Conservation (phyloP, 2,113 vertebrate genomes). For the Sturnus vulgaris region DNA sequence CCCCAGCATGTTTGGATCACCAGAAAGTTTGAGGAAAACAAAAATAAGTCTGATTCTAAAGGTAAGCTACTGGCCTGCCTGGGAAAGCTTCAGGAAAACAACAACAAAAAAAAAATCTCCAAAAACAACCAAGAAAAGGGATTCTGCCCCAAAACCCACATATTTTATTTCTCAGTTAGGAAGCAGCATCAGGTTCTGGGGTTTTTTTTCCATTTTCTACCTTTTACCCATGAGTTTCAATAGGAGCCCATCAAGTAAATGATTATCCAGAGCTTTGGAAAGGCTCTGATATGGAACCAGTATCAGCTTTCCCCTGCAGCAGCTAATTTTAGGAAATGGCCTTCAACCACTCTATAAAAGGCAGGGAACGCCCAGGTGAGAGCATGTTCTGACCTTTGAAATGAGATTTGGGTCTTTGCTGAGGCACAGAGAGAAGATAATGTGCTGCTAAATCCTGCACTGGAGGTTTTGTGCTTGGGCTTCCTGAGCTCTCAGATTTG, state of each 20-base stretch:
- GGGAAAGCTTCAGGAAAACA: background rate
- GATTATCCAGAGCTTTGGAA: background rate
- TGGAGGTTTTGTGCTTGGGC: background rate
- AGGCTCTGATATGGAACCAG: background rate
- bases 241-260: constrained; percentile 27
- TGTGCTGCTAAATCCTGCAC: background rate
- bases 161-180: background rate
- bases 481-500: background rate
- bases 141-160: background rate
- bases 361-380: background rate
- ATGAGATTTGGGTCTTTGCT: background rate
- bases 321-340: constrained; percentile 54
- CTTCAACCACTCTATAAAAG: background rate
- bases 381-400: constrained; percentile 25
- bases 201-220: constrained; percentile 6
- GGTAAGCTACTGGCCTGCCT: background rate
- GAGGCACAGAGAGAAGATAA: background rate
- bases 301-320: constrained; percentile 2
- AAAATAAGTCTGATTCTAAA: background rate
- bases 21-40: background rate
- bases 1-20: background rate
- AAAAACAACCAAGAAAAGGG: background rate
- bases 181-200: background rate
- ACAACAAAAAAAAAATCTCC: background rate
- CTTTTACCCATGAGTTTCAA: background rate